Base-by-base conservation (phyloP, 1,140 invertebrate genomes). In the Drosophila punjabiensis region DNA sequence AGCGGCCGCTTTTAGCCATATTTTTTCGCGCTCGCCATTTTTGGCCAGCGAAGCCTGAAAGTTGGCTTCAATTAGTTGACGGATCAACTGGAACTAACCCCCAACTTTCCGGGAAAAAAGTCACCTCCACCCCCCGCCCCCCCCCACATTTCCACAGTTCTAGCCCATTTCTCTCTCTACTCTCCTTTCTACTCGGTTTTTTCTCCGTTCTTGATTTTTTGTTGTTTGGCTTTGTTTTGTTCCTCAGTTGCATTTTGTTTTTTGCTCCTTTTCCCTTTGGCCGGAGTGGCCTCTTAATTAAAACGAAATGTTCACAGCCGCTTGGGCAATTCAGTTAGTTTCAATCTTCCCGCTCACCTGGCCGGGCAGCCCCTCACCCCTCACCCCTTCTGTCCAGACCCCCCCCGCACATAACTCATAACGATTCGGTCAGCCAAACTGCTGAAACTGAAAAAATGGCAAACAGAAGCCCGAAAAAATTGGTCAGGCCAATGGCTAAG, bases 241-340 rank as follows among this genome's bases (percentile, higher is more conserved):
- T 28, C 14, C n/a, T n/a, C 8, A 24, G 5, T 24, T 48, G 14
- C 14, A 4, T 45, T 6, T 67, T 35, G 32, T 33, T n/a, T 5
- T 14, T 18, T 28, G 16, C 33, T 37, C 20, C 20, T 53, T 41
- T 52, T 70, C 48, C 20, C 28, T 55, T 43, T 70, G 37, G 48
- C 65, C 61, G 16, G 61, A 68, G 62, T 56, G 55, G 47, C 47
- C 71, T 75, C 71, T 75, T 75, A 75, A 75, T 75, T 75, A 75
- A 75, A 74, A 74, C 71, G 58, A 75, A 75, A 75, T 75, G 71
- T 75, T 75, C 71, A 75, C 71, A 75, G 71, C 69, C 71, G 69
- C 70, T 74, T 74, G 53, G 70, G 70, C 70, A 73, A 74, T 74
- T 74, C 70, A 74, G 70, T 74, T 74, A 73, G 70, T 61, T 73